Percentiles rank a stretch among this genome's conserved stretches.
Evolutionary conservation across 2,888 invertebrate species (phyloP).

Genomic region (Trichogramma dendrolimi): DNA sequence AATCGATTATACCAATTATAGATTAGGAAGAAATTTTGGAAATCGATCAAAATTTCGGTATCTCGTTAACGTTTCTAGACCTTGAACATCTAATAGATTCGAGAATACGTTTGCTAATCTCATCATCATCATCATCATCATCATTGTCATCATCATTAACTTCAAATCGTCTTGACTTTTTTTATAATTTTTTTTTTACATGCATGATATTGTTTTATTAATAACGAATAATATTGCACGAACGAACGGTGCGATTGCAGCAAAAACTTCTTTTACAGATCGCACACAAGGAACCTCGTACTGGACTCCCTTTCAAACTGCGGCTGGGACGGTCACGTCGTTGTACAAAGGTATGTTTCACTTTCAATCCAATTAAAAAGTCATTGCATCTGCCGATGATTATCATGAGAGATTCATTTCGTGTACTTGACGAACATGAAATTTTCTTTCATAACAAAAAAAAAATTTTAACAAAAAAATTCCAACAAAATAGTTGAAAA

Average conservation of each 20-base stretch:
- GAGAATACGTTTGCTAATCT: too few species aligned
- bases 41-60: too few species aligned
- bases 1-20: too few species aligned
- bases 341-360: constrained; percentile 67
- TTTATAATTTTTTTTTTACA: constrained; percentile 1
- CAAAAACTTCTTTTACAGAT: constrained; percentile 52
- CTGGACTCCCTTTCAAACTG: constrained; percentile 76
- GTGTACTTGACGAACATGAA: too few species aligned
- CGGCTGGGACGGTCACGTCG: constrained; percentile 72
- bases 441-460: too few species aligned
- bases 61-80: too few species aligned
- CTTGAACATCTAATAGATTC: too few species aligned
- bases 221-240: not conserved
- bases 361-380: too few species aligned
- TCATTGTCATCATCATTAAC: not conserved
- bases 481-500: not conserved
- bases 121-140: not conserved
- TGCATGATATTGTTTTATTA: not conserved
- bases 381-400: too few species aligned
- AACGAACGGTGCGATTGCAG: not conserved
- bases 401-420: too few species aligned
- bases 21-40: too few species aligned
- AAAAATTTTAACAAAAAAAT: too few species aligned
- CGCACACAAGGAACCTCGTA: constrained; percentile 62
- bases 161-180: not conserved